Conservation (phyloP, 2,888 invertebrate species). For the Slavum lentiscoides region DNA sequence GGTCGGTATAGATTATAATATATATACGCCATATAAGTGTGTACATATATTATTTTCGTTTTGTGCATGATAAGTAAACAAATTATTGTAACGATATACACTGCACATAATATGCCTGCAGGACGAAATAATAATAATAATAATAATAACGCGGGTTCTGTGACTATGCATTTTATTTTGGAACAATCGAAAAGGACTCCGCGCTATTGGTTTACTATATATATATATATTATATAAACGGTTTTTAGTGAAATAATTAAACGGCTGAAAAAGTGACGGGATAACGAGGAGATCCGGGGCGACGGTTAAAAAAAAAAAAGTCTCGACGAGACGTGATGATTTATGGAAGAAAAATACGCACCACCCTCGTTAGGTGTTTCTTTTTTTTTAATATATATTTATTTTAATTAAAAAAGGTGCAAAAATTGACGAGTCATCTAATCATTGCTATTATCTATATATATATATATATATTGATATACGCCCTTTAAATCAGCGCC, state of each 20-base stretch:
- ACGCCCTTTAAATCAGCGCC: slow-evolving; percentile 44
- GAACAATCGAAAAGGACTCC: slow-evolving; percentile 31
- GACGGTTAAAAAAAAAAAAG: slow-evolving; percentile 31
- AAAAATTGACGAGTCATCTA: slow-evolving; percentile 49
- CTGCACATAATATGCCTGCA: no score
- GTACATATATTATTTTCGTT: no score
- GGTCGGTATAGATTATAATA: no score
- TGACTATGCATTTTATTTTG: slow-evolving; percentile 37
- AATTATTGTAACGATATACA: no score
- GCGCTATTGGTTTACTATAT: not conserved
- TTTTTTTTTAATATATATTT: no score
- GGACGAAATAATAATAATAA: no score
- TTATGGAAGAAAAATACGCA: slow-evolving; percentile 24
- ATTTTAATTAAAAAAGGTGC: slow-evolving; percentile 52
- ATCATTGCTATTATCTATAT: slow-evolving; percentile 44
- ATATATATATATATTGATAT: not conserved
- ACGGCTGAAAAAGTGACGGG: slow-evolving; percentile 27
- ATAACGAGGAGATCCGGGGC: slow-evolving; percentile 27
- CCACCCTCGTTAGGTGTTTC: slow-evolving; percentile 21
- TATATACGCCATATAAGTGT: no score
- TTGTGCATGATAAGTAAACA: no score
- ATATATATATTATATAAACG: slow-evolving; percentile 27
- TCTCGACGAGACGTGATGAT: slow-evolving; percentile 25
- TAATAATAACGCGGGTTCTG: not conserved
- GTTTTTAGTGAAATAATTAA: slow-evolving; percentile 45